Conservation (phyloP, 2,113 vertebrate genomes). For the Suncus etruscus region DNA sequence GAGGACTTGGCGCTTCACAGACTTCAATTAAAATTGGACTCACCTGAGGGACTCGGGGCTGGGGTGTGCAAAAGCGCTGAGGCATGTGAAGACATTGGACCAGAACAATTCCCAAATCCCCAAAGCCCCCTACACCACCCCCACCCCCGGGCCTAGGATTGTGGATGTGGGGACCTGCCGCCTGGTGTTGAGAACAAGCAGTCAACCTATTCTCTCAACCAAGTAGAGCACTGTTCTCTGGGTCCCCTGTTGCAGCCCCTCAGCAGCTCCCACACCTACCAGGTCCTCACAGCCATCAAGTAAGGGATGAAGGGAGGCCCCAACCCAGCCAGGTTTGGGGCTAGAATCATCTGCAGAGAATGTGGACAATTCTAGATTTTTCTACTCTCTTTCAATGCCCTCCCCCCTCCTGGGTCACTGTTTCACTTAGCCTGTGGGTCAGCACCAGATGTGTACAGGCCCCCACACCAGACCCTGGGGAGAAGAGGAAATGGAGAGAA, state of each 20-base stretch:
- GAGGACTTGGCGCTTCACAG: slow-evolving; percentile 47
- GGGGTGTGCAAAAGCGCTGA: too few relatives aligned
- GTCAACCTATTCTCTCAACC: not conserved
- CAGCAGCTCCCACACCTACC: slow-evolving; percentile 78
- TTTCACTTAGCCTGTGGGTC: not conserved
- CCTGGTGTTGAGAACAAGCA: not conserved
- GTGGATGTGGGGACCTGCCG: not conserved
- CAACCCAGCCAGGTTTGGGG: slow-evolving; percentile 87
- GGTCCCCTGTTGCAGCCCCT: slow-evolving; percentile 81
- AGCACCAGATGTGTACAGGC: not conserved
- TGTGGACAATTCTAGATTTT: not conserved
- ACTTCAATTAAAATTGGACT: slow-evolving; percentile 58
- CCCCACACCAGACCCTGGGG: not conserved
- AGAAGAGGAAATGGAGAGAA: slow-evolving; percentile 12
- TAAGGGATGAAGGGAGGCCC: slow-evolving; percentile 88
- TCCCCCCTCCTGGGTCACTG: not conserved
- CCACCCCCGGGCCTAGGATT: not conserved
- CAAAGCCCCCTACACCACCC: not conserved
- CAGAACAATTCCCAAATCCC: too few relatives aligned
- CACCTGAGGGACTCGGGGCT: not conserved
- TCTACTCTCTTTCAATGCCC: not conserved
- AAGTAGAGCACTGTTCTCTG: accelerated
- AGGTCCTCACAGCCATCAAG: slow-evolving; percentile 88
- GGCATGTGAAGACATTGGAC: too few relatives aligned
- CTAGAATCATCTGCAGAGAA: slow-evolving; percentile 57